Base-by-base conservation (phyloP, 2,888 invertebrate species). In the Orchesellides sinensis region DNA sequence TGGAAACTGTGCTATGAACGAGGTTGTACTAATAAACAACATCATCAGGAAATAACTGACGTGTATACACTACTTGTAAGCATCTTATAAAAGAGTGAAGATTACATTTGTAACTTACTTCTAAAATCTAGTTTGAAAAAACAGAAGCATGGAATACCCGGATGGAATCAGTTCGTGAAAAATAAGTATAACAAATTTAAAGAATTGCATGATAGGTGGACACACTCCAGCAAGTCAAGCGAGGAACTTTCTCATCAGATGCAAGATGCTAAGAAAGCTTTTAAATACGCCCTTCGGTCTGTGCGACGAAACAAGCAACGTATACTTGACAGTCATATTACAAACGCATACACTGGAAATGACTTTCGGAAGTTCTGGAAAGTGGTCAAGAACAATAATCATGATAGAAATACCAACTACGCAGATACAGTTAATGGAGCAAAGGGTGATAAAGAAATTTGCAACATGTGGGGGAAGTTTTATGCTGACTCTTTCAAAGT, bases 321-420 rank as follows among this genome's bases (percentile, higher is more conserved):
- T 2, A 23, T 47, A 2, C 1, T 6, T 5, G 12, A 2, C 14
- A 27, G 47, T 45, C 10, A 17, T 4, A 3, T 68, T n/a, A 49
- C 68, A 4, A 23, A 2, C 10, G 4, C 21, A 17, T 68, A 47
- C 27, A 27, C 4, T 2, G 68, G 49, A 47, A 47, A 68, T 6
- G 21, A 68, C 47, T 68, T 68, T n/a, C 2, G 1, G 8, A 47
- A 45, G 25, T 68, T 68, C 25, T 68, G 68, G 68, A 25, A 3
- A 8, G 8, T 14, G 12, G 23, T 65, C 10, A 65, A 65, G 17
- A 8, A 12, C 6, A 19, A 3, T 23, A 23, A 56, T 14, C 5
- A 32, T 5, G 32, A 10, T 6, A 32, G 6, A 6, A 10, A 5
- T 6, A 5, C 6, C 32, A 10, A 5, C 10, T 5, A 32, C 5